phyloP scores from a whole-genome alignment of 2,113 vertebrate species.

The Agelaius phoeniceus region DNA sequence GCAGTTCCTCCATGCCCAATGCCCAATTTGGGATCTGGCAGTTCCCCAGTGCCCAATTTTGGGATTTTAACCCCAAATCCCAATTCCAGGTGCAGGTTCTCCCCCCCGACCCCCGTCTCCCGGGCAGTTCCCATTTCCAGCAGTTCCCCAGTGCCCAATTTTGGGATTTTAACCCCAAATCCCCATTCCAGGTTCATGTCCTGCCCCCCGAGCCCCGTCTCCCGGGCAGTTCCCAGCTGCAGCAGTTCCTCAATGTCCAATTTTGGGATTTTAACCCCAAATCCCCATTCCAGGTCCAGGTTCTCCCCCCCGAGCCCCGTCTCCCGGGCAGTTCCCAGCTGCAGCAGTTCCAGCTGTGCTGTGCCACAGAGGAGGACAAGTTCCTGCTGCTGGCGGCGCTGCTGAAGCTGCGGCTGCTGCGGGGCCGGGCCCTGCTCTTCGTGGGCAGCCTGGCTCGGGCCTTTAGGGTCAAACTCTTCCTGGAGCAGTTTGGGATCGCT shows the following conservation, averaged over 20 bases:
- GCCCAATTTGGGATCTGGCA: too few relatives aligned
- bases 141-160: too few relatives aligned
- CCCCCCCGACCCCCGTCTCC: too few relatives aligned
- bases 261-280: background rate
- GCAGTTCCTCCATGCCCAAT: background rate
- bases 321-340: background rate
- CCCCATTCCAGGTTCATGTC: fast-evolving
- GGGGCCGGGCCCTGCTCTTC: background rate
- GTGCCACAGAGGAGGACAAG: background rate
- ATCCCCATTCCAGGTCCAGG: fast-evolving
- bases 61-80: too few relatives aligned
- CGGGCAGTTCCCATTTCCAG: too few relatives aligned
- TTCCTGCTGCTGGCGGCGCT: background rate
- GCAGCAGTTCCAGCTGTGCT: background rate
- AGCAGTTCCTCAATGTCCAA: background rate
- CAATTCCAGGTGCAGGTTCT: fast-evolving
- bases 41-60: too few relatives aligned
- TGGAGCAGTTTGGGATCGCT: background rate
- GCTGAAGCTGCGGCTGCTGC: background rate
- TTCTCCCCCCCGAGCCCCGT: fast-evolving
- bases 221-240: fast-evolving
- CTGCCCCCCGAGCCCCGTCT: fast-evolving
- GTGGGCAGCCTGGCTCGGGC: background rate
- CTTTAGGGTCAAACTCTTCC: background rate
- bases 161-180: background rate